phyloP scores from a whole-genome alignment of 1,140 invertebrate species.

The Drosophila asahinai region DNA sequence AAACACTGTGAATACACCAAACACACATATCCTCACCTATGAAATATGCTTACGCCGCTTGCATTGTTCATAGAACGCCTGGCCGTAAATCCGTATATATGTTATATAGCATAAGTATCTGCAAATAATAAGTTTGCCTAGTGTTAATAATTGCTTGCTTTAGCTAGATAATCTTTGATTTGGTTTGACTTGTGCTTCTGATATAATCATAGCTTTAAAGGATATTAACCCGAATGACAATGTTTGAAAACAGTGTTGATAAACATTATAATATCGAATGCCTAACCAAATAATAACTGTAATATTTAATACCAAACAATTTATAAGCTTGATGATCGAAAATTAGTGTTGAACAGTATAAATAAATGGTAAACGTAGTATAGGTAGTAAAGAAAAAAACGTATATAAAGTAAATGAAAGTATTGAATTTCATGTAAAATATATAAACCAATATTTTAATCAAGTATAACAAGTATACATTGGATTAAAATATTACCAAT shows the following conservation, averaged over 20 bases:
- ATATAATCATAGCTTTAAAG: slow-evolving; percentile 18
- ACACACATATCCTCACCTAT: slow-evolving; percentile 14
- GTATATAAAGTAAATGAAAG: neutral
- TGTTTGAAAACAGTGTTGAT: slow-evolving; percentile 41
- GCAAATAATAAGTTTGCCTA: slow-evolving; percentile 31
- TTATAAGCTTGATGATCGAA: slow-evolving; percentile 61
- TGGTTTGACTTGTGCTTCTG: slow-evolving; percentile 48
- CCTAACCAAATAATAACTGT: slow-evolving; percentile 57
- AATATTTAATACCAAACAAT: slow-evolving; percentile 10
- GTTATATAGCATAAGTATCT: slow-evolving; percentile 23
- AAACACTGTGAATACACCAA: slow-evolving; percentile 50
- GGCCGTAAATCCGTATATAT: slow-evolving; percentile 29
- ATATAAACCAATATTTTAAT: neutral
- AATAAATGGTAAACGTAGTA: neutral
- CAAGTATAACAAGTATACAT: neutral
- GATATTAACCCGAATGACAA: slow-evolving; percentile 36
- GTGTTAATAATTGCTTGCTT: slow-evolving; percentile 62
- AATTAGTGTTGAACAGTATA: neutral
- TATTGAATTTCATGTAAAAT: neutral
- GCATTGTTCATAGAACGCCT: slow-evolving; percentile 49
- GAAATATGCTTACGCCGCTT: slow-evolving; percentile 52
- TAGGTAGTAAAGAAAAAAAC: neutral
- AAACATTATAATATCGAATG: slow-evolving; percentile 66
- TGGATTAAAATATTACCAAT: no score
- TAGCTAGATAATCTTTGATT: slow-evolving; percentile 44